Base-by-base conservation (phyloP, 2,113 vertebrate species). In the Clupea harengus region DNA sequence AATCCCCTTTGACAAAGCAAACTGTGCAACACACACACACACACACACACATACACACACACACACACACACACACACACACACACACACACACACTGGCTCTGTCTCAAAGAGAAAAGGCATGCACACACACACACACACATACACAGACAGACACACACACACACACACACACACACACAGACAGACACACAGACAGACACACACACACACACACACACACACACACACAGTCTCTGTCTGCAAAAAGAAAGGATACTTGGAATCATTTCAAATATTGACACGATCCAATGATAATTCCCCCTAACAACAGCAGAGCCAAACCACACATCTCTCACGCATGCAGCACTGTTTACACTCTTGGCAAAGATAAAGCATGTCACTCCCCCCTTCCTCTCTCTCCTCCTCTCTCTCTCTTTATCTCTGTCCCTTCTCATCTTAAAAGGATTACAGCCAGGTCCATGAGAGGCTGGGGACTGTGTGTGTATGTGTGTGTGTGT, bases 1-100 rank as follows among this genome's bases (percentile, higher is more conserved):
- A 87, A 87, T 87, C 83, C 81, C n/a, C 28, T 20, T 50, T 18
- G 45, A 67, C 81, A 50, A 82, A 78, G 28, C 15, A 85, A 22
- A 80, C 17, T 45, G 17, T 39, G 6, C 75, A 85, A 84, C 75
- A 85, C 50, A 47, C 20, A 44, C 78, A 80, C 47, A 72, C 8
- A n/a, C 54, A 60, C 11, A 64, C 57, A 64, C 57, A 64, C 57
- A 64, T 3, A 64, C 57, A 64, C n/a, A 64, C 57, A 64, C 57
- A 64, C 57, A 64, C 57, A 64, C 57, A 64, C 22, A 39, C 39
- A 39, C 39, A 39, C 39, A 1, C 39, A 39, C 39, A 39, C 39
- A 39, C 39, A 39, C 39, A 39, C 39, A 39, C 39, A 39, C 39
- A 1, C 1, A 2, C 39, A 1, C 39, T 39, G 39, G 39, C 39